Base-by-base conservation (phyloP, 2,113 vertebrate genomes). In the Zosterops lateralis region DNA sequence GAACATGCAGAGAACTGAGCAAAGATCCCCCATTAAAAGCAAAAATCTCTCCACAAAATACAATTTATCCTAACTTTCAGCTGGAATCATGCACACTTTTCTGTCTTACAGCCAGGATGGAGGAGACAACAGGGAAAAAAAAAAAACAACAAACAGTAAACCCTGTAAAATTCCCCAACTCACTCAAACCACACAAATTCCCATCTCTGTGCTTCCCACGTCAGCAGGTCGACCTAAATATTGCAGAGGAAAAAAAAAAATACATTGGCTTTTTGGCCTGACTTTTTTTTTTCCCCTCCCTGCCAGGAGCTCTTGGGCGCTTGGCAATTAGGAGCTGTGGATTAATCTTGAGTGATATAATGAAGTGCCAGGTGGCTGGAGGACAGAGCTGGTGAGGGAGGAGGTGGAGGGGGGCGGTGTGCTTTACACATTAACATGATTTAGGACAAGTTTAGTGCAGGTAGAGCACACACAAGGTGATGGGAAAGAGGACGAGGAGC, bases 331-430 rank as follows among this genome's bases (percentile, higher is more conserved):
- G 38, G 78, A 94, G 81, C 71, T 0, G 48, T 51, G 89, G 87
- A 95, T 96, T 84, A 94, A 94, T 94, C 84, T 75, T 72, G n/a
- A 87, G 90, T 36, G 84, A 84, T 87, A 38, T 92, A 87, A 96
- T 87, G 95, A 94, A 92, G 87, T 68, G 58, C 36, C 11, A 25
- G 2, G 29, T 9, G 9, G 67, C 78, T 51, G 14, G 66, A 74
- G 92, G 88, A 54, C 20, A 60, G 72, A 36, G 82, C 53, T 47
- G 67, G 26, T 0, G 48, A 75, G 58, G 12, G 10, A 4, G 25
- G 44, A 20, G 22, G 34, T 14, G 0, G 51, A 9, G 14, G 17
- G 51, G 29, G 11, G 51, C 10, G 10, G 16, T 4, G 48, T 28
- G 28, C 4, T 38, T 19, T 8, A 51, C 20, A 44, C 32, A 56